These are phyloP conservation scores for Copidosoma aretas DNA, from an alignment of 2,888 invertebrate species.

Conservation along the genomic window DNA sequence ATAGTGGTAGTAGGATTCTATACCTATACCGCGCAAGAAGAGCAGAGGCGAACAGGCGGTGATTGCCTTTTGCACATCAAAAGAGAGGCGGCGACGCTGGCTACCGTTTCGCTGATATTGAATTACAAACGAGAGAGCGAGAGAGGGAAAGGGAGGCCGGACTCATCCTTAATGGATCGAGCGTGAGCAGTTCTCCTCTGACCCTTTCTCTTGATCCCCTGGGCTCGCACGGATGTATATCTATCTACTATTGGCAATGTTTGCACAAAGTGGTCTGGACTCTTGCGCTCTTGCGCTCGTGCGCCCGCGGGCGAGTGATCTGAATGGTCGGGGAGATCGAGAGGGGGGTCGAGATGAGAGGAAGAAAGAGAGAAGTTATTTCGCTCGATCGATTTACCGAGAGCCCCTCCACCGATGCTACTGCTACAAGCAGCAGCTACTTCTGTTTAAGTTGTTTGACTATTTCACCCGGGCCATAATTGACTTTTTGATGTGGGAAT, in stretches of 20 bases:
- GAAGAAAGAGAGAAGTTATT: conserved; percentile 44
- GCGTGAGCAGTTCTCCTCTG: neutral
- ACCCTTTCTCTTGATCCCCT: neutral
- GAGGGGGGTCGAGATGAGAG: conserved; percentile 19
- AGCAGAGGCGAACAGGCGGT: conserved; percentile 11
- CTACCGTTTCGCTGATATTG: conserved; percentile 42
- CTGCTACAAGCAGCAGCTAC: conserved; percentile 8
- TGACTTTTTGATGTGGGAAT: conserved; percentile 40
- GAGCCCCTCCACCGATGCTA: conserved; percentile 6
- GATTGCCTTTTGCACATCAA: conserved; percentile 41
- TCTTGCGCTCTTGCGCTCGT: neutral
- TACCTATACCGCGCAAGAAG: conserved; percentile 11
- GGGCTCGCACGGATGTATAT: neutral
- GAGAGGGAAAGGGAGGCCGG: conserved; percentile 34
- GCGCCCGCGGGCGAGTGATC: neutral
- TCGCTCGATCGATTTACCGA: conserved; percentile 46
- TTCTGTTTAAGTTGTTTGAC: conserved; percentile 30
- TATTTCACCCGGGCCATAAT: conserved; percentile 31
- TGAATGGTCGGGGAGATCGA: conserved; percentile 1
- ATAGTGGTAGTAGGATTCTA: neutral
- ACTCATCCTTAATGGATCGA: conserved; percentile 34
- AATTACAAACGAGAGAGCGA: conserved; percentile 32
- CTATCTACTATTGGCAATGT: conserved; percentile 7
- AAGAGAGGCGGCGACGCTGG: conserved; percentile 40
- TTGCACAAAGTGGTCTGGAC: conserved; percentile 27